Base-by-base conservation (phyloP, 2,888 invertebrate species). In the Bombylius major region DNA sequence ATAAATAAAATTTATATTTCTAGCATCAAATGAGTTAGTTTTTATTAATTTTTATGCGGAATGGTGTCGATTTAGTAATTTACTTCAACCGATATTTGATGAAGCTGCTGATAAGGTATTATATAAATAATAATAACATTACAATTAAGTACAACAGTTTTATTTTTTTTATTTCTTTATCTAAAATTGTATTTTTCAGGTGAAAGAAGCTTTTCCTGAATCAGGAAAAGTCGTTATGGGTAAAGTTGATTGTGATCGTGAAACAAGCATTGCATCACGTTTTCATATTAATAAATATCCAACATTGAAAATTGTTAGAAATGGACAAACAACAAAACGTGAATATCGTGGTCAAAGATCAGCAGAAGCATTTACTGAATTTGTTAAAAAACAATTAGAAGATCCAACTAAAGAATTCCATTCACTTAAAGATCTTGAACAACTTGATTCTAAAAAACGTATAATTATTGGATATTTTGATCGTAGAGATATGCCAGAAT, bases 31-130 rank as follows among this genome's bases (percentile, higher is more conserved):
- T 81, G 97, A 99, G 79, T 78, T 99, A 75, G 96, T 98, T 60
- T 90, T 99, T 76, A 84, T 99, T 60, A 99, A 99, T 78, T 99
- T 99, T 76, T 99, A 98, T 77, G 99, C 99, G 39, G 97, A 99
- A 71, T 99, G 99, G 99, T 99, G 99, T 77, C 86, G 92, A 68
- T 99, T 98, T 78, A 98, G 98, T 78, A 97, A 93, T 73, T 83
- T 95, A 77, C 78, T 99, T 69, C 89, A 90, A 73, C 99, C 99
- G 12, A 87, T 97, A 67, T 99, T 95, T 76, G 92, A 95, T 72
- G 95, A 97, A 73, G 92, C 97, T 47, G 89, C 96, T 11, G 89
- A 89, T 64, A 90, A 88, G 76, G 82, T 97, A 60, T 0, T 33
- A 50, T 23, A 36, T 5, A 49, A 39, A 42, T 42, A 48, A 46